These are phyloP conservation scores for Aspidapion aeneum DNA, from an alignment of 2,888 invertebrate genomes.

Conservation along the genomic window DNA sequence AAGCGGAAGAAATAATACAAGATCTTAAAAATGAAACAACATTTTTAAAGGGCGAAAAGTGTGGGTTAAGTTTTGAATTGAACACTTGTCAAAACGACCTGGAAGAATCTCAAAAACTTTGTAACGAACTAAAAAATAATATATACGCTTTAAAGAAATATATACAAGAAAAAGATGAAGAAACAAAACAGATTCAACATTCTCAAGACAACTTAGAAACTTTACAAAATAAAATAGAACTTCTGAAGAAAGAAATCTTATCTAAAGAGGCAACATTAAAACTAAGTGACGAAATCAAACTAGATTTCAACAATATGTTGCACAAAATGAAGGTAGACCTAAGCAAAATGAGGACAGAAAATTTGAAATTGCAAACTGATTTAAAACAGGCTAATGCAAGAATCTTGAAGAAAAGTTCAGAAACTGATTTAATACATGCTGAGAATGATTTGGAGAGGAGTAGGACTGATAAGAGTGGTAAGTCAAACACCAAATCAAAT, in stretches of 20 bases:
- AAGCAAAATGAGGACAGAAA: conserved; percentile 24
- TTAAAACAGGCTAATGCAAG: conserved; percentile 21
- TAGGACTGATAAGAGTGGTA: conserved; percentile 16
- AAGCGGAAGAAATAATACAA: conserved; percentile 28
- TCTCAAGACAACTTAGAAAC: conserved; percentile 6
- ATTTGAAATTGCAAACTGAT: conserved; percentile 24
- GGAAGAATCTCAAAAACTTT: conserved; percentile 4
- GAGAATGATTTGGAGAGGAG: conserved; percentile 24
- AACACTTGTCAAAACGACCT: conserved; percentile 21
- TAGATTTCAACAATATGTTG: conserved; percentile 21
- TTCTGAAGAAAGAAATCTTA: conserved; percentile 9
- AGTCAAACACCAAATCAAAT: too few relatives aligned
- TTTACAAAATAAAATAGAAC: not conserved
- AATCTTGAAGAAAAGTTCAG: conserved; percentile 21
- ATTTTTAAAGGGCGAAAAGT: conserved; percentile 33
- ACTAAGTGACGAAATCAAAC: conserved; percentile 22
- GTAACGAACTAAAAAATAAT: conserved; percentile 9
- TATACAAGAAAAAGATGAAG: not conserved
- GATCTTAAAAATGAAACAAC: conserved; percentile 31
- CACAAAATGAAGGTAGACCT: conserved; percentile 24
- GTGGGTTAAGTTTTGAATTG: conserved; percentile 27
- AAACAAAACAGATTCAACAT: not conserved
- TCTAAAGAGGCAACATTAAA: conserved; percentile 20
- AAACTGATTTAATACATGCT: conserved; percentile 24
- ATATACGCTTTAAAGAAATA: not conserved